Base-by-base conservation (phyloP, 2,888 invertebrate species). In the Macrophya annulata region DNA sequence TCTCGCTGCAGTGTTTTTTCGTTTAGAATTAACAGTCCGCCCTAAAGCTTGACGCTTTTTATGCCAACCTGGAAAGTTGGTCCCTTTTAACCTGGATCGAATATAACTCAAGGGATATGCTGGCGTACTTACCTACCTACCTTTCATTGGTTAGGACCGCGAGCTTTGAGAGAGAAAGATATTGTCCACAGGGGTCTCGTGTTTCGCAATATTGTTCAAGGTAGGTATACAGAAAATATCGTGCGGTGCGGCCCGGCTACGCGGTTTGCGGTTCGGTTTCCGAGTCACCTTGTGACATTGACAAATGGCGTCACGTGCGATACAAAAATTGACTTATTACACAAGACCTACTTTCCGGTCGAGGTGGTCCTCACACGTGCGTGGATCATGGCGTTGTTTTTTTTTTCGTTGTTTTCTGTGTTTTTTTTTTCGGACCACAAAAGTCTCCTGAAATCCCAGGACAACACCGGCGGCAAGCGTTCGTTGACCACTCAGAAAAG, bases 261-360 rank as follows among this genome's bases (percentile, higher is more conserved):
- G 59, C 37, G 43, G 62, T 48, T 25, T 51, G 31, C 55, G 77
- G 55, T 43, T 59, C 15, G 62, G 62, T 59, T 62, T 81, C 43
- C 21, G 62, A 81, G 81, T 55, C 77, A 77, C 51, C 77, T 15
- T 6, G 9, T 81, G 81, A 81, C 81, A 62, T 62, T 81, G 81
- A 81, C 81, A 81, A 81, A 81, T 81, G 81, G 81, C 81, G 59
- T 81, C 81, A 62, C 81, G 81, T 81, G 81, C 81, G 59, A 81
- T 81, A 81, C 81, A 62, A 81, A 81, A 81, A 81, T 81, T 81
- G 81, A 81, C 81, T 81, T 81, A 81, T 81, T 81, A 81, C 62
- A 81, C 59, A 62, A 81, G 81, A 81, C 62, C 81, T 62, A 81
- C 81, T 62, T 81, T 62, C 62, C 55, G 55, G 37, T 4, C 79